Evolutionary conservation across 2,113 vertebrate species (phyloP).

Genomic region (Thamnophis sirtalis): DNA sequence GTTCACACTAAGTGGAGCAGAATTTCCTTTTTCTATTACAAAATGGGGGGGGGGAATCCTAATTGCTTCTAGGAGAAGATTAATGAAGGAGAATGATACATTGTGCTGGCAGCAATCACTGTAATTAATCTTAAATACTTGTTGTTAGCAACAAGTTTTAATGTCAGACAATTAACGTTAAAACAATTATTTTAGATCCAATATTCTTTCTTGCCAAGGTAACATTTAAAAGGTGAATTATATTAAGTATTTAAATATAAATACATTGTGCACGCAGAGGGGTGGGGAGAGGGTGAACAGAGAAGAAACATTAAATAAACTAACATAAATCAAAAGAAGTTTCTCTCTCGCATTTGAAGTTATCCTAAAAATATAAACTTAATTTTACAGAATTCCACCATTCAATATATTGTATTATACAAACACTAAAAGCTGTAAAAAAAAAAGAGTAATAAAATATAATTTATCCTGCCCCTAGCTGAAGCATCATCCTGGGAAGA

Average conservation of each 20-base stretch:
- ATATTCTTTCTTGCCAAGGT: not conserved
- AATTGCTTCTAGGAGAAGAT: not conserved
- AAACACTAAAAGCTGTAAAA: not conserved
- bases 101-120: not conserved
- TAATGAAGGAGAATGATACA: not conserved
- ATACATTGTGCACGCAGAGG: not conserved
- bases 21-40: not conserved
- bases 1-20: not conserved
- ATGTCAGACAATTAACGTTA: not conserved
- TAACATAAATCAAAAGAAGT: not conserved
- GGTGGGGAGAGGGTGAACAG: not conserved
- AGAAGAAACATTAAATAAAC: not conserved
- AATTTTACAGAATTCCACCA: not conserved
- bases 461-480: constrained; percentile 8
- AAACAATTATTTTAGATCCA: not conserved
- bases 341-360: not conserved
- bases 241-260: not conserved
- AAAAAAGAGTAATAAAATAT: not conserved
- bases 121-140: not conserved
- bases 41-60: not conserved
- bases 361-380: not conserved
- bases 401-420: constrained; percentile 12
- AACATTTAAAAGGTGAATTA: not conserved
- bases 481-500: not conserved
- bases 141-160: not conserved